Evolutionary conservation across 2,113 vertebrate genomes (phyloP), one percentile per base, ranked within the genome.

Genomic region (Solea senegalensis): DNA sequence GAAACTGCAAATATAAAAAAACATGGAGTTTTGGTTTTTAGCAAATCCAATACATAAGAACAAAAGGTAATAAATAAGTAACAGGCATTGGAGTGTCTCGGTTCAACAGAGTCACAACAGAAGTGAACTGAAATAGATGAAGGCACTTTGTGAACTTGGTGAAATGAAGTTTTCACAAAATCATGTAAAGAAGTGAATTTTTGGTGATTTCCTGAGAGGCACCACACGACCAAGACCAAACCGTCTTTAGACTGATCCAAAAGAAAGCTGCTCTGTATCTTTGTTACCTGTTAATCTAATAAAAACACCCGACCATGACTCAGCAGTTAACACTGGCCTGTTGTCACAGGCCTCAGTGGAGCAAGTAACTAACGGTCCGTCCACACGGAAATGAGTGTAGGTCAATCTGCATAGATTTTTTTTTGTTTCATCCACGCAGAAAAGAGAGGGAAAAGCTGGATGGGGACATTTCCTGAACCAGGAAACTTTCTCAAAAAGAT

Each of bases 11-110:
- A 61, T 44, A 40, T 16, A 13, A 51, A 27, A 9, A 50, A 11
- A 0, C 43, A 44, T 10, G 15, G 6, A 40, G 7, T 8, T 34
- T 43, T 44, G 9, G 6, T 0, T 48, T 54, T 58, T 14, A 51
- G 57, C 16, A 41, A 27, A 45, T 48, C 34, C 21, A 72, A 57
- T 26, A 44, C 60, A 65, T 2, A 65, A 34, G 34, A 34, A 57
- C 21, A 21, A 21, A 21, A 21, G 21, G 21, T 21, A 21, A 34
- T 34, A 53, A 67, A 57, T 69, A 72, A 81, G 76, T 78, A 83
- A 66, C 10, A 40, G 63, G 8, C 45, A 72, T 69, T 69, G 62
- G 65, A 72, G 76, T 55, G 58, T 70, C 14, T 81, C 16, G 7
- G 8, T 43, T 64, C 14, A 45, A 16, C 16, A 60, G 13, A 56